Percentiles rank a stretch among this genome's conserved stretches.
Evolutionary conservation across 2,888 invertebrate species (phyloP).

Genomic region (Monopis laevigella): DNA sequence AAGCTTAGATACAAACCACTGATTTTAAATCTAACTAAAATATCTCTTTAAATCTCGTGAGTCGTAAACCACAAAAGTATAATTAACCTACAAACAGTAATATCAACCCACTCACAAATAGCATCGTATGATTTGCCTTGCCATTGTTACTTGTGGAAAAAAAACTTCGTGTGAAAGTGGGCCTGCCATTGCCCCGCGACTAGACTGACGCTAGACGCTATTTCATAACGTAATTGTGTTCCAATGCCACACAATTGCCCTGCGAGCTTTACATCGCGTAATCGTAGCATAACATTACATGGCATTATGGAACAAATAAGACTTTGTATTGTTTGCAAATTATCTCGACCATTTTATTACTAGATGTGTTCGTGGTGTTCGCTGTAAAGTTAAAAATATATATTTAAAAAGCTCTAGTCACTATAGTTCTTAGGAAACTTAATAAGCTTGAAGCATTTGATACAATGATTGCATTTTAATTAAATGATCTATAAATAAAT

Average conservation of each 20-base stretch:
- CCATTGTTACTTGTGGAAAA: constrained; percentile 3
- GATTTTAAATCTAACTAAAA: too few species aligned
- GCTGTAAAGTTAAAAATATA: too few species aligned
- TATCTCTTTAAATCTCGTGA: too few species aligned
- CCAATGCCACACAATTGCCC: background rate
- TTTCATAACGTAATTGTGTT: constrained; percentile 12
- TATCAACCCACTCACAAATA: background rate
- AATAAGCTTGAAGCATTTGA: too few species aligned
- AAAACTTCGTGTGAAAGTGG: constrained; percentile 45
- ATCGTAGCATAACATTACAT: background rate
- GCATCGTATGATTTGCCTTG: constrained; percentile 3
- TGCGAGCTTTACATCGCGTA: background rate
- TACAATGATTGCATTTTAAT: too few species aligned
- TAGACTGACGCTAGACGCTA: constrained; percentile 52
- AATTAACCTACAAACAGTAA: too few species aligned
- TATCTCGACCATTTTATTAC: background rate
- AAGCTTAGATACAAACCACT: too few species aligned
- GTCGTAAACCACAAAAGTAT: too few species aligned
- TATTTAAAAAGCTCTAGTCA: background rate
- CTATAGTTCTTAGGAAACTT: background rate
- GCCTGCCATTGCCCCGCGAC: constrained; percentile 47
- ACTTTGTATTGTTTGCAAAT: background rate
- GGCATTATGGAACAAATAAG: background rate
- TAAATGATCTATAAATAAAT: too few species aligned
- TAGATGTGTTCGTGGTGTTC: too few species aligned